phyloP scores from a whole-genome alignment of 2,797 vertebrate genomes.

The Prionace glauca region DNA sequence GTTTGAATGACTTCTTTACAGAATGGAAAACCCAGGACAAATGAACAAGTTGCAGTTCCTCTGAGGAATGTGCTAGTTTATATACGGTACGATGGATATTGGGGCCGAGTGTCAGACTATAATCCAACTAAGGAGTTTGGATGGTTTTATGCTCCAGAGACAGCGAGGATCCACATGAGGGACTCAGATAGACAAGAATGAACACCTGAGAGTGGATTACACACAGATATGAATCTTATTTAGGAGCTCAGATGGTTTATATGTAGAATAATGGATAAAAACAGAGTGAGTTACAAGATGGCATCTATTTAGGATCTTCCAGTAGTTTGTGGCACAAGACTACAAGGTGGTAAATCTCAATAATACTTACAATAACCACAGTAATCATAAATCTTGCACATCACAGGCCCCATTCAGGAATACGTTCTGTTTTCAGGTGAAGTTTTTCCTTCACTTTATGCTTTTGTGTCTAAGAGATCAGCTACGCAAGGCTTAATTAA shows the following conservation, averaged over 20 bases:
- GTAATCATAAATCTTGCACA: neutral
- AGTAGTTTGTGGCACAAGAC: neutral
- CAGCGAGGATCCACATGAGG: neutral
- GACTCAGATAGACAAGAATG: neutral
- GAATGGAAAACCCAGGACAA: neutral
- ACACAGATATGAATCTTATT: neutral
- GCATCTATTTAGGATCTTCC: neutral
- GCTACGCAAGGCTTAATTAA: neutral
- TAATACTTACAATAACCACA: neutral
- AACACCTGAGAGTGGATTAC: neutral
- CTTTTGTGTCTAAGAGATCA: neutral
- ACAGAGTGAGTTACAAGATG: neutral
- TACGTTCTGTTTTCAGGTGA: neutral
- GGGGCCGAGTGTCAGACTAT: neutral
- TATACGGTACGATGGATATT: neutral
- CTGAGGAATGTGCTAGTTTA: neutral
- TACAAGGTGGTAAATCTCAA: neutral
- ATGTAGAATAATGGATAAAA: neutral
- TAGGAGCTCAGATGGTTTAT: neutral
- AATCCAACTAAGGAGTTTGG: neutral
- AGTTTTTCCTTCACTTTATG: neutral
- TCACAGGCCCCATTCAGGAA: neutral
- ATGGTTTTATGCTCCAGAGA: neutral
- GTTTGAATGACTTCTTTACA: neutral
- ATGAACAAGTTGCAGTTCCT: neutral